Percentiles rank a stretch among this genome's conserved stretches.
phyloP scores from a whole-genome alignment of 2,888 invertebrate species.

The Hyposoter didymator region DNA sequence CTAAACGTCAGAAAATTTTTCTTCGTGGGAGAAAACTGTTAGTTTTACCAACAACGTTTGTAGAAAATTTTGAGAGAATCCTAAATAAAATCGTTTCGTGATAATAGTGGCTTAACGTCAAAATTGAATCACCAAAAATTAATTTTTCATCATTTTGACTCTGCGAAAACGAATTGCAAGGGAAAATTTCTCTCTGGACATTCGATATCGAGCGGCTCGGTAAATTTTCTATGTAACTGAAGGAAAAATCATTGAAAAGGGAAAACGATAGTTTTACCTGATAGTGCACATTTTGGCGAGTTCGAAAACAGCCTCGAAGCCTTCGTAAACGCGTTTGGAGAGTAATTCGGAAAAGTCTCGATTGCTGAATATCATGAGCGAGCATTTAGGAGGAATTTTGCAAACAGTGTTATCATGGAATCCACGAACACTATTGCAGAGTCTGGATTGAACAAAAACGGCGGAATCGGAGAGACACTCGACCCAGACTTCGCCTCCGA shows the following conservation, averaged over 20 bases:
- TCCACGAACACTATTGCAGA: conserved; percentile 98
- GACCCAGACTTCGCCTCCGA: conserved; percentile 98
- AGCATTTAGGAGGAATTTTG: conserved; percentile 98
- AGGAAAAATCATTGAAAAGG: background rate
- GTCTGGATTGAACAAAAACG: conserved; percentile 99
- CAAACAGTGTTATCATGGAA: conserved; percentile 99
- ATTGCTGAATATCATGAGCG: conserved; percentile 99
- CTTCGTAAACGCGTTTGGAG: conserved; percentile 98
- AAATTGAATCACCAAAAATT: too few relatives aligned
- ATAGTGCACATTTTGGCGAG: conserved; percentile 99
- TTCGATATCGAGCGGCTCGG: background rate
- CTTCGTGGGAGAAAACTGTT: too few relatives aligned
- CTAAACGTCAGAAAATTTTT: too few relatives aligned
- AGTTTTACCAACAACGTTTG: too few relatives aligned
- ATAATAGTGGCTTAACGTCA: too few relatives aligned
- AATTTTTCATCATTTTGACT: too few relatives aligned
- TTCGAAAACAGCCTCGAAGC: conserved; percentile 99
- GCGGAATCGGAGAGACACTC: conserved; percentile 98
- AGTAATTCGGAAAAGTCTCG: conserved; percentile 97
- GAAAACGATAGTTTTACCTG: conserved; percentile 82
- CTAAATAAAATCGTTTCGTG: too few relatives aligned
- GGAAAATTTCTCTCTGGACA: too few relatives aligned
- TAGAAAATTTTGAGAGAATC: too few relatives aligned
- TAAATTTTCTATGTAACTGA: background rate
- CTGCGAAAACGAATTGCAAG: too few relatives aligned